Evolutionary conservation across 1,140 invertebrate species (phyloP), one percentile per base, ranked within the genome.

Genomic region (Bombyx mandarina): DNA sequence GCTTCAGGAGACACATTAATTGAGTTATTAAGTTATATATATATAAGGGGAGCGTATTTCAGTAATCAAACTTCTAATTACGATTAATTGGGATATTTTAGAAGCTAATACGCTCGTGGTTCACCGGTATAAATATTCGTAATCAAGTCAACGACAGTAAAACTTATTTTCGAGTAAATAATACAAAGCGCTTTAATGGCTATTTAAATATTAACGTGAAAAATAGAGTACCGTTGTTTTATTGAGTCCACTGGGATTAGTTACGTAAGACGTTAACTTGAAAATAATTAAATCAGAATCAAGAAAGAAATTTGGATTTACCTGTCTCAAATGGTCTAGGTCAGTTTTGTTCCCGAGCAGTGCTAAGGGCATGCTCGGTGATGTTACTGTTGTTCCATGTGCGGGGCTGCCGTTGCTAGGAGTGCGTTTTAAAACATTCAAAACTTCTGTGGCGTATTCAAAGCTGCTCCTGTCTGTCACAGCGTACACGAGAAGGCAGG

Each of bases 401-500:
- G 84, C 76, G 1, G 84, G 80, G 48, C 80, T 85, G 35, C 79
- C 71, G 44, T 73, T 55, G 0, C 69, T 59, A 9, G 80, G 86
- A 8, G 88, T 72, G 18, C 90, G 65, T 65, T 91, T 90, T 7
- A 94, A 85, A 52, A 89, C 88, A 42, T 90, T 88, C 49, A 94
- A 74, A 35, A 91, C 89, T 71, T 92, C 89, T 3, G 89, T 77
- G 2, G 93, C 93, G 68, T 93, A 93, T 50, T 90, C 88, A 67
- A 94, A 94, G 60, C 92, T 93, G 61, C 88, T 86, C 59, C 91
- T 84, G 70, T 94, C 93, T 6, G 93, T 94, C 58, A 95, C 93
- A 62, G 93, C 93, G 81, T 95, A 95, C 43, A 94, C 93, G n/a
- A 95, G 89, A 6, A 94, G 82, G 73, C 92, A 94, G 5, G 92